Conservation (phyloP, 1,140 invertebrate genomes). For the Augochlora pura region DNA sequence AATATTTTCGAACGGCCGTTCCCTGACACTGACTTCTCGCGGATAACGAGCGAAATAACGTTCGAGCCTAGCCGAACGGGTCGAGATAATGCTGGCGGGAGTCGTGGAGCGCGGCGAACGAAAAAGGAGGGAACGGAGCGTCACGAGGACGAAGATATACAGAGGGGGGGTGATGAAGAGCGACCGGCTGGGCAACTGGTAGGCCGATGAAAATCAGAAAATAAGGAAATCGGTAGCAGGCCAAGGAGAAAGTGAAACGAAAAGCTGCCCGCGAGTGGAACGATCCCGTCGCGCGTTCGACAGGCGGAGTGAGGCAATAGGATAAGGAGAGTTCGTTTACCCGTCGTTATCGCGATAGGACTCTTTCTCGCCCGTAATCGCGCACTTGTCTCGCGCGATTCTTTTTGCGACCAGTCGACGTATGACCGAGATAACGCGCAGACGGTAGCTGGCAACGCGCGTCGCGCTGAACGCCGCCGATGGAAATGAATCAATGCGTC, state of each 20-base stretch:
- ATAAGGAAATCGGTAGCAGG: background rate
- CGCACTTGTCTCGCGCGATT: slow-evolving; percentile 59
- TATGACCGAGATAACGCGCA: slow-evolving; percentile 40
- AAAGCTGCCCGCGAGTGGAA: no score
- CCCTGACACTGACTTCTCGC: background rate
- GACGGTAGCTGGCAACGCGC: slow-evolving; percentile 21
- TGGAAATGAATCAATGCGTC: background rate
- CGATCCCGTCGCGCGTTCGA: background rate
- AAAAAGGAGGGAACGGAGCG: no score
- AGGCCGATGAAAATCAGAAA: background rate
- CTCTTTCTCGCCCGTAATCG: slow-evolving; percentile 61
- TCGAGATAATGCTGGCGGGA: background rate
- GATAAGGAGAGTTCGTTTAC: slow-evolving; percentile 65
- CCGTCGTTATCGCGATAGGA: slow-evolving; percentile 63
- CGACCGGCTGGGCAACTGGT: no score
- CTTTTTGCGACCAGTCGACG: slow-evolving; percentile 41
- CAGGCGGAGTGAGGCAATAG: slow-evolving; percentile 30
- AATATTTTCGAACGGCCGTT: background rate
- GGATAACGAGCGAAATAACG: background rate
- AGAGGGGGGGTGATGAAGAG: no score
- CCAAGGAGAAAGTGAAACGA: slow-evolving; percentile 18
- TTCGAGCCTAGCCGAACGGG: background rate
- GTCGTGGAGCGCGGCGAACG: no score
- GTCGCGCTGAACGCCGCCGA: background rate
- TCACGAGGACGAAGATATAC: no score